These are phyloP conservation scores for Chironomus tentans DNA, from an alignment of 2,888 invertebrate species.

Conservation along the genomic window DNA sequence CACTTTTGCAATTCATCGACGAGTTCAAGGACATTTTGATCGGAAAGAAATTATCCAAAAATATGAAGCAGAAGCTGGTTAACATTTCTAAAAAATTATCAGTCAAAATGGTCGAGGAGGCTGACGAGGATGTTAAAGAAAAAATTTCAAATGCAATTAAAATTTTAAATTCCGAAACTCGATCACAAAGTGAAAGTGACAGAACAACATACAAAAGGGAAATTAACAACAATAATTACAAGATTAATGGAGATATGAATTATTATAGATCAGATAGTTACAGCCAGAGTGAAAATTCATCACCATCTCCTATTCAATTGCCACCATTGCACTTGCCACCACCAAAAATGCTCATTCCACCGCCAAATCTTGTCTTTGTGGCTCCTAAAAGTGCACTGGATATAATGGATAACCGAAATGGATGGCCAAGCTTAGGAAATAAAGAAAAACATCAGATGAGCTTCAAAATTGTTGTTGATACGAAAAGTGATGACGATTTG, in stretches of 20 bases:
- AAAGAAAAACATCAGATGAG: too few species aligned
- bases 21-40: neutral
- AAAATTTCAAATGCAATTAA: neutral
- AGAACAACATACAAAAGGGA: neutral
- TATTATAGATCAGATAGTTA: neutral
- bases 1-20: neutral
- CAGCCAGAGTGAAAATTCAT: too few species aligned
- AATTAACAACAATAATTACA: neutral
- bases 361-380: neutral
- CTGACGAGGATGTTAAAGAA: neutral
- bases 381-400: too few species aligned
- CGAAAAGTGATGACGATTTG: too few species aligned
- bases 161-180: neutral
- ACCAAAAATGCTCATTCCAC: neutral
- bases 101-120: neutral
- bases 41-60: neutral
- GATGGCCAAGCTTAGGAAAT: too few species aligned
- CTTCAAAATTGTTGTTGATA: too few species aligned
- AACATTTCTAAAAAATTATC: neutral
- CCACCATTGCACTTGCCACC: neutral
- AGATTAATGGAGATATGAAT: neutral
- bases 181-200: neutral
- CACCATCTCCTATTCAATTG: neutral
- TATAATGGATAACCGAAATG: too few species aligned
- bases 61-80: neutral